These are phyloP conservation scores for Limosa lapponica DNA, from an alignment of 2,797 vertebrate species.

Conservation along the genomic window DNA sequence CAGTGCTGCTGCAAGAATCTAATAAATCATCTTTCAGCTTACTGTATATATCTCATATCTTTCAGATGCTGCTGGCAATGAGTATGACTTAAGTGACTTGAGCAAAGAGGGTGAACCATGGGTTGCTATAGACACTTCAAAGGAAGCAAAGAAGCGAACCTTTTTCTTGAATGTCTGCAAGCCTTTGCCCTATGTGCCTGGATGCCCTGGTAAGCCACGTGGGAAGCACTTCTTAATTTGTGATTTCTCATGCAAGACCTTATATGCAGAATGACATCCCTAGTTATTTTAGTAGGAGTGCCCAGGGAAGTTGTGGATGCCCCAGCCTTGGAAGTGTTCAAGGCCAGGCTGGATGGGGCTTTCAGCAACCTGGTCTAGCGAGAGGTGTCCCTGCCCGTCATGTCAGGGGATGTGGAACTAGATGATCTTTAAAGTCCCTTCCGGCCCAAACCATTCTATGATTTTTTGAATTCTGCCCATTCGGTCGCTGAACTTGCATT, in stretches of 20 bases:
- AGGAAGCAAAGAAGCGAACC: constrained; percentile 70
- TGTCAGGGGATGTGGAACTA: not conserved
- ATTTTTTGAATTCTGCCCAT: not conserved
- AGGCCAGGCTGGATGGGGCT: not conserved
- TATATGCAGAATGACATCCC: not conserved
- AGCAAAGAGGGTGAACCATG: constrained; percentile 82
- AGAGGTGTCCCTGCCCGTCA: not conserved
- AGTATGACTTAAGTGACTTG: constrained; percentile 92
- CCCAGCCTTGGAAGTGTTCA: not conserved
- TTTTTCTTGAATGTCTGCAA: constrained; percentile 95
- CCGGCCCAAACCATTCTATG: not conserved
- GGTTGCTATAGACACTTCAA: constrained; percentile 85
- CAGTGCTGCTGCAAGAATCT: not conserved
- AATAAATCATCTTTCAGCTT: not conserved
- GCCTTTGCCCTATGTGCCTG: constrained; percentile 80
- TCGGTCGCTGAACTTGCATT: not conserved
- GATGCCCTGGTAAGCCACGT: constrained; percentile 84
- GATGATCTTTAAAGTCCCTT: not conserved
- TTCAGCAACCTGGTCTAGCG: not conserved
- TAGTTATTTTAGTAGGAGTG: not conserved
- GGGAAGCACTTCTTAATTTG: not conserved
- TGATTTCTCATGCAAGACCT: not conserved
- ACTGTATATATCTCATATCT: not conserved
- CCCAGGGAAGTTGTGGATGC: not conserved
- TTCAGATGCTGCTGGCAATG: constrained; percentile 88